Percentiles rank a stretch among this genome's conserved stretches.
Conservation (phyloP, 1,140 invertebrate genomes). For the Zaprionus kolodkinae region DNA sequence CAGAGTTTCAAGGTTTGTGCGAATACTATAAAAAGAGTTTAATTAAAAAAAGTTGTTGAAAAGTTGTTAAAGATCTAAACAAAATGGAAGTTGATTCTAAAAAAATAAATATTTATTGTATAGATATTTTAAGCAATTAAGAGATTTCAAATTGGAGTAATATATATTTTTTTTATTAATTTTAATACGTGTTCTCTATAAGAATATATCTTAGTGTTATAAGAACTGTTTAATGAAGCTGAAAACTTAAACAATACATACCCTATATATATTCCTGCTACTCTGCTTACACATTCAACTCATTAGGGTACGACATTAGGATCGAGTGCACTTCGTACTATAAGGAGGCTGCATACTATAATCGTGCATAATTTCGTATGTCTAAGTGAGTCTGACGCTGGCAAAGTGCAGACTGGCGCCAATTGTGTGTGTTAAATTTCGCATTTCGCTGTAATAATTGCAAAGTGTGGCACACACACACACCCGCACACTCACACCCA, state of each 20-base stretch:
- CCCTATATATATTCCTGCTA: no score
- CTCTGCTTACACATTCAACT: not conserved
- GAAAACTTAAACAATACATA: no score
- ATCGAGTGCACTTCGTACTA: not conserved
- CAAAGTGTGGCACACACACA: constrained; percentile 10
- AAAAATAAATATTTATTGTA: not conserved
- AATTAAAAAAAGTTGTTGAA: not conserved
- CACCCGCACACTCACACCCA: not conserved
- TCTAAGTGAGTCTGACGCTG: not conserved
- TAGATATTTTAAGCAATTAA: not conserved
- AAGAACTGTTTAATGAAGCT: no score
- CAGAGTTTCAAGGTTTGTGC: not conserved
- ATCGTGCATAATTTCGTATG: constrained; percentile 3
- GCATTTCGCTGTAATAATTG: constrained; percentile 26
- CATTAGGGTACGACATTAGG: constrained; percentile 11
- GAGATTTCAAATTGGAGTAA: not conserved
- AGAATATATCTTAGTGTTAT: no score
- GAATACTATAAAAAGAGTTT: not conserved
- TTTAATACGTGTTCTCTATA: no score
- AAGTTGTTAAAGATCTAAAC: not conserved
- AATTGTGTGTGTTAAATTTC: constrained; percentile 25
- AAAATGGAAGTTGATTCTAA: not conserved
- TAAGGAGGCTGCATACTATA: constrained; percentile 1
- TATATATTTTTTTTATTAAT: no score
- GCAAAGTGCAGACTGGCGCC: constrained; percentile 17